phyloP scores from a whole-genome alignment of 2,113 vertebrate genomes.

The Cercopithecus mona region DNA sequence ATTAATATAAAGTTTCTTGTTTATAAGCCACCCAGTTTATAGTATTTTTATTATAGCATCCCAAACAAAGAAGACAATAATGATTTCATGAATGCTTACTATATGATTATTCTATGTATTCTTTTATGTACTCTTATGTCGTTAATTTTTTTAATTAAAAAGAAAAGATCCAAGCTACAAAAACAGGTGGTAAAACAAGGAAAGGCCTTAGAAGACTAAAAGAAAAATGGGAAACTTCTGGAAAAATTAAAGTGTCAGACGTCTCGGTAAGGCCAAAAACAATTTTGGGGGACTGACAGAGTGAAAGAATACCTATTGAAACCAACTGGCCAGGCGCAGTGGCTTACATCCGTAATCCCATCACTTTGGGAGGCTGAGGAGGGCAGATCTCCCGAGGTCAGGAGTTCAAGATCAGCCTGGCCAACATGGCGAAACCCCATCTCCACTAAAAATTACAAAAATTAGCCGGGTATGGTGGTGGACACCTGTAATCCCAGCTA shows the following conservation, averaged over 20 bases:
- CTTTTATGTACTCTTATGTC: background rate
- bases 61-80: background rate
- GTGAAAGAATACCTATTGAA: background rate
- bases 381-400: too few species aligned
- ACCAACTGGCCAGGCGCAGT: background rate
- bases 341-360: too few species aligned
- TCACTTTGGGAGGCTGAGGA: too few species aligned
- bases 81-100: background rate
- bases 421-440: too few species aligned
- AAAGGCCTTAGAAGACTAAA: background rate
- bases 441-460: too few species aligned
- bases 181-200: background rate
- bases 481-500: too few species aligned
- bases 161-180: background rate
- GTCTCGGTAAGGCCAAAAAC: background rate
- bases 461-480: too few species aligned
- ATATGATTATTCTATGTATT: background rate
- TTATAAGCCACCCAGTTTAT: background rate
- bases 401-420: too few species aligned
- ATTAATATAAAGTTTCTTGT: background rate
- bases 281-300: background rate
- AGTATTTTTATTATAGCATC: background rate
- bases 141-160: background rate
- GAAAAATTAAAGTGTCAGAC: background rate
- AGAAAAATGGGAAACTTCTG: background rate